Evolutionary conservation across 2,113 vertebrate species (phyloP), one percentile per base, ranked within the genome.

Genomic region (Cochlearius cochlearius): DNA sequence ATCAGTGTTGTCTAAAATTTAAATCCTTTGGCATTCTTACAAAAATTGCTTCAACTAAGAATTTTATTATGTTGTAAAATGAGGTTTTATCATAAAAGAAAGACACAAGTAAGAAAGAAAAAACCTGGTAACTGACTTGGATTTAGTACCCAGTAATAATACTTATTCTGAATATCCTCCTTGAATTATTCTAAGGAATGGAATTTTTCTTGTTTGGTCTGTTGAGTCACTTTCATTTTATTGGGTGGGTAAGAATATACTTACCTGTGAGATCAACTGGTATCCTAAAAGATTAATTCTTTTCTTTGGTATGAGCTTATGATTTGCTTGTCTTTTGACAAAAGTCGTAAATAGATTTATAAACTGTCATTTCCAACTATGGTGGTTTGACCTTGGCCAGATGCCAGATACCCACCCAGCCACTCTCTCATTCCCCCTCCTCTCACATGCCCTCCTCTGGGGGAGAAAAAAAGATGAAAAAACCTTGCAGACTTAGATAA

Each of bases 1-100:
- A 94, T 88, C 75, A 83, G 13, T 86, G 75, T 83, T 95, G 71
- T 76, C 59, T 80, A 71, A 83, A 94, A 88, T 73, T 64, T 90
- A 90, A 92, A 88, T 83, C 59, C 74, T 90, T 81, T 77, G n/a
- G 27, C 41, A 59, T 88, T 88, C 45, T 76, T 88, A 64, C 26
- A 94, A 86, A 88, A 86, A 90, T 76, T 74, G 8, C 7, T 94
- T 83, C 76, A 92, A 73, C 32, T 76, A 69, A 88, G 34, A 91
- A 68, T 86, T 90, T 88, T 91, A 90, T 89, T 69, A 23, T 71
- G 66, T 71, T 74, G 60, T 82, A 85, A 81, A 91, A 87, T 52
- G 8, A 95, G n/a, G 25, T 32, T 88, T 94, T 90, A 75, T 92
- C 62, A 86, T 82, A 39, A 85, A 82, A 95, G 45, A 87, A 43